Conservation (phyloP, 2,888 invertebrate genomes). For the Lasioglossum morio region DNA sequence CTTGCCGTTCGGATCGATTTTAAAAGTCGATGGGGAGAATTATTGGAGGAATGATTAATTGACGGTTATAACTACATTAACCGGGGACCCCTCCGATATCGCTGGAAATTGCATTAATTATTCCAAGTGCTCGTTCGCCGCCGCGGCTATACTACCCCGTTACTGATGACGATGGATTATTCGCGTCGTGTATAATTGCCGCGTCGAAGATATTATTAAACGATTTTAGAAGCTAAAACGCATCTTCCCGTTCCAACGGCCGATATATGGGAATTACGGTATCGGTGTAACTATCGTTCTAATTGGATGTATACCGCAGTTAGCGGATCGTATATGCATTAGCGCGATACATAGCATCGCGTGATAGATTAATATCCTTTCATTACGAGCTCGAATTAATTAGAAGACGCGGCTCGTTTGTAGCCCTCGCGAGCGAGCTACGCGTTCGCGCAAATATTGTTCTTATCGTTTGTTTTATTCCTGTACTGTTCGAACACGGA, state of each 20-base stretch:
- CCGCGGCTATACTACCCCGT: slow-evolving; percentile 50
- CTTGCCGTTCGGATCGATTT: slow-evolving; percentile 46
- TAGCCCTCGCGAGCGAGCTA: neutral
- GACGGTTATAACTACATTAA: slow-evolving; percentile 71
- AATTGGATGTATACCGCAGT: slow-evolving; percentile 63
- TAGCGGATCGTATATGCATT: slow-evolving; percentile 52
- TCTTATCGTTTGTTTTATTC: slow-evolving; percentile 15
- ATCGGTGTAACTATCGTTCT: slow-evolving; percentile 62
- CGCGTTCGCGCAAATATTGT: neutral
- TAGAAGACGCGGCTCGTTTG: slow-evolving; percentile 38
- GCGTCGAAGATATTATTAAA: slow-evolving; percentile 60
- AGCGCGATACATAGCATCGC: slow-evolving; percentile 35
- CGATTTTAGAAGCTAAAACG: slow-evolving; percentile 63
- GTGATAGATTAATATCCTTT: slow-evolving; percentile 58
- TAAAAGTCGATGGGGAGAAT: slow-evolving; percentile 59
- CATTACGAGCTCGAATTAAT: slow-evolving; percentile 60
- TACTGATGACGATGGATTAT: slow-evolving; percentile 63
- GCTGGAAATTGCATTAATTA: slow-evolving; percentile 71
- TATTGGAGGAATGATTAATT: slow-evolving; percentile 68
- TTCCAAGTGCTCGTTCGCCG: slow-evolving; percentile 68
- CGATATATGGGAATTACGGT: slow-evolving; percentile 55
- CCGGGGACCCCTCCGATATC: slow-evolving; percentile 51
- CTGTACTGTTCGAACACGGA: neutral
- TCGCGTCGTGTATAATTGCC: slow-evolving; percentile 44
- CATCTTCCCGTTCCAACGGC: slow-evolving; percentile 50